These are phyloP conservation scores for Larimichthys polyactis DNA, from an alignment of 2,113 vertebrate genomes.

Conservation along the genomic window DNA sequence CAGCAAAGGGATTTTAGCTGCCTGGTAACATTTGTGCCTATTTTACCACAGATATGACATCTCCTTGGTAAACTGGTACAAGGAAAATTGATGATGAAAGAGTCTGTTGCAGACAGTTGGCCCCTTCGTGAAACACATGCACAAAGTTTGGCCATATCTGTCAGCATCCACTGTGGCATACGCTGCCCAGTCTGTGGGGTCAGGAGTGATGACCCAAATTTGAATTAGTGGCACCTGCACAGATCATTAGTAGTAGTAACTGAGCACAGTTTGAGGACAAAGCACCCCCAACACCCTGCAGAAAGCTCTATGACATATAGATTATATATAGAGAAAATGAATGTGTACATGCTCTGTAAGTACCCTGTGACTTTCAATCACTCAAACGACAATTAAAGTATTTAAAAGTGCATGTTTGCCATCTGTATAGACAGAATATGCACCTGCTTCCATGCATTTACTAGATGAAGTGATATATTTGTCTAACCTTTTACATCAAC, in stretches of 20 bases:
- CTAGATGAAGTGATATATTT: background rate
- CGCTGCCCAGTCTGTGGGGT: constrained; percentile 38
- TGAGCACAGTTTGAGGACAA: constrained; percentile 16
- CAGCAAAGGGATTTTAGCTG: constrained; percentile 55
- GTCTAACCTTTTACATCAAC: constrained; percentile 1
- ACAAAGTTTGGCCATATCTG: background rate
- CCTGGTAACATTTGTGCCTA: constrained; percentile 37
- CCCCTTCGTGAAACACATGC: background rate
- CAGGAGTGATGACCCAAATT: constrained; percentile 38
- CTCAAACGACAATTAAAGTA: constrained; percentile 18
- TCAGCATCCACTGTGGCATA: constrained; percentile 25
- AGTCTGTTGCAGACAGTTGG: background rate
- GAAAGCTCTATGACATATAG: background rate
- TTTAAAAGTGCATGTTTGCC: constrained; percentile 9
- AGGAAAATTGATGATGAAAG: background rate
- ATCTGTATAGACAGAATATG: background rate
- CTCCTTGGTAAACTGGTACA: background rate
- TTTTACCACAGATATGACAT: constrained; percentile 28
- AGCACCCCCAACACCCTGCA: background rate
- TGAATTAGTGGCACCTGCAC: constrained; percentile 48
- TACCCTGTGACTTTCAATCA: constrained; percentile 36
- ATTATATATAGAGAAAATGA: background rate
- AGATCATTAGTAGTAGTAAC: constrained; percentile 5
- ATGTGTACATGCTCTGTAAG: constrained; percentile 3
- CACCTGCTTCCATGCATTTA: background rate